Evolutionary conservation across 1,140 invertebrate genomes (phyloP).

Genomic region (Temnothorax nylanderi): DNA sequence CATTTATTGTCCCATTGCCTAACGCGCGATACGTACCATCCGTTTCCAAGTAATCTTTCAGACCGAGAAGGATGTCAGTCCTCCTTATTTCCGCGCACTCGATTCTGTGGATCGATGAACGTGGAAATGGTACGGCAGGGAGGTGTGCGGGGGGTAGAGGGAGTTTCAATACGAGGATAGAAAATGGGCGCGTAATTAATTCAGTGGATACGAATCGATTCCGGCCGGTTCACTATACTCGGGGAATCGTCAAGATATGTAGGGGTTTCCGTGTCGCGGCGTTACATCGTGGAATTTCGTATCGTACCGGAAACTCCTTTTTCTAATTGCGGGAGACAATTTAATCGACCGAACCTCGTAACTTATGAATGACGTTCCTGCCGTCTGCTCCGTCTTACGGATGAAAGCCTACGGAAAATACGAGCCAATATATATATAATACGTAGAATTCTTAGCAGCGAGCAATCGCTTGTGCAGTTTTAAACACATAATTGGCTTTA

Average conservation of each 20-base stretch:
- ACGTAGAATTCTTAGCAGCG: background rate
- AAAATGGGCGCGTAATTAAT: constrained; percentile 78
- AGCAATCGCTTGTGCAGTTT: constrained; percentile 37
- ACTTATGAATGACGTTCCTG: constrained; percentile 71
- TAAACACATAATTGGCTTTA: constrained; percentile 47
- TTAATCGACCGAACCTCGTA: constrained; percentile 65
- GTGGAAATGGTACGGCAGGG: constrained; percentile 65
- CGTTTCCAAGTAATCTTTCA: constrained; percentile 64
- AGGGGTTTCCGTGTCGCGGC: constrained; percentile 26
- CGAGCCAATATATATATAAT: background rate
- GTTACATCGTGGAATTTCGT: constrained; percentile 53
- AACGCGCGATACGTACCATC: constrained; percentile 24
- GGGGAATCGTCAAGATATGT: constrained; percentile 60
- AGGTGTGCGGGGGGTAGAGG: constrained; percentile 8
- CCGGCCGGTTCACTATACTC: constrained; percentile 55
- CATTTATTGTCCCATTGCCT: constrained; percentile 3
- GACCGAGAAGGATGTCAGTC: constrained; percentile 54
- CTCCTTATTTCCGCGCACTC: constrained; percentile 68
- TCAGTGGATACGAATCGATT: constrained; percentile 74
- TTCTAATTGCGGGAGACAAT: constrained; percentile 68
- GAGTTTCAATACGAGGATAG: constrained; percentile 68
- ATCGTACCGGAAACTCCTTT: constrained; percentile 35
- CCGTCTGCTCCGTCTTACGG: constrained; percentile 12
- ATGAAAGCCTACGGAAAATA: background rate
- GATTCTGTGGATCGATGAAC: constrained; percentile 70